Conservation (phyloP, 2,797 vertebrate genomes). For the Chelonia mydas region DNA sequence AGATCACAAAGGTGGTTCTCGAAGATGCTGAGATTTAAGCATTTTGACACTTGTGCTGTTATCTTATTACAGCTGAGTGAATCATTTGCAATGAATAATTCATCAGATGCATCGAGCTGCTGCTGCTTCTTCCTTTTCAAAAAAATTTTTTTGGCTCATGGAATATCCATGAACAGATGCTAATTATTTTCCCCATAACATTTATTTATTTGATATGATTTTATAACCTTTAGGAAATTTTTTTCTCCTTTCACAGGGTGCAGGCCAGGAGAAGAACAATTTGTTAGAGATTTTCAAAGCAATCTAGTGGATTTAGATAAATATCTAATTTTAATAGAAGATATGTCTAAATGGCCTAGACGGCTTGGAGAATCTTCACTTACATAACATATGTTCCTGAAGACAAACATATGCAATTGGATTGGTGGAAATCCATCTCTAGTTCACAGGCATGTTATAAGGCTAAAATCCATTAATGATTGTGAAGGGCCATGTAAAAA, state of each 20-base stretch:
- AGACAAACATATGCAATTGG: neutral
- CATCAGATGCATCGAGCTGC: neutral
- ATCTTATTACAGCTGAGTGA: slow-evolving; percentile 13
- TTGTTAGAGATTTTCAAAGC: neutral
- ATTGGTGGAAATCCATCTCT: neutral
- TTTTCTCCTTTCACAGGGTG: neutral
- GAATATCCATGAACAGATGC: neutral
- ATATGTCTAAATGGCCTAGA: neutral
- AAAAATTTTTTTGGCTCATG: neutral
- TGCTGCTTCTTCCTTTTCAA: neutral
- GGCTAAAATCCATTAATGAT: slow-evolving; percentile 18
- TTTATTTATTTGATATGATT: neutral
- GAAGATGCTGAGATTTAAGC: slow-evolving; percentile 13
- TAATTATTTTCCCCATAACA: neutral
- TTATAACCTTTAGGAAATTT: neutral
- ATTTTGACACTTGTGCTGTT: slow-evolving; percentile 51
- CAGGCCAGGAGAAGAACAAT: neutral
- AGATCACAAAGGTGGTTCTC: slow-evolving; percentile 24
- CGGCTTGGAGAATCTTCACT: neutral
- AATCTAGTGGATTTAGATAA: neutral
- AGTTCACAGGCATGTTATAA: neutral
- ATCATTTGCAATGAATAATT: neutral
- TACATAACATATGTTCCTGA: neutral
- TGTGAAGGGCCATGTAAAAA: neutral
- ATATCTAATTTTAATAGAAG: neutral